Evolutionary conservation across 2,113 vertebrate species (phyloP).

Genomic region (Siniperca chuatsi): DNA sequence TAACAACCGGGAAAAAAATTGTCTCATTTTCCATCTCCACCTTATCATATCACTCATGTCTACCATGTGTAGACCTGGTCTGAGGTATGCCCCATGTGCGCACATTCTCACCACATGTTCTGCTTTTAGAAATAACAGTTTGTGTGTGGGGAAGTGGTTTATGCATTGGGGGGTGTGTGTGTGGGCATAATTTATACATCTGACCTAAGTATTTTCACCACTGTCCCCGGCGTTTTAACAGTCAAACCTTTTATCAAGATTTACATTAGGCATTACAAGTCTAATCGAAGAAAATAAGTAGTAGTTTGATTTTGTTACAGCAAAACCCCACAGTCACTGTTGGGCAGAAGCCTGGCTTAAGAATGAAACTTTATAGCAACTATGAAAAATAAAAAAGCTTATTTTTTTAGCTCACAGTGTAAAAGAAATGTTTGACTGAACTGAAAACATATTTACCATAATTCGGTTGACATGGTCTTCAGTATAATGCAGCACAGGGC

Average conservation of each 20-base stretch:
- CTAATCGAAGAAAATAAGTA: neutral
- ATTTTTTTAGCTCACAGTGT: neutral
- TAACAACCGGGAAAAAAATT: no score
- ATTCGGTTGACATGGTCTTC: no score
- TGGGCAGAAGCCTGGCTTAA: neutral
- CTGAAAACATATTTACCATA: neutral
- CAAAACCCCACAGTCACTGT: neutral
- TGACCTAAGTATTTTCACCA: neutral
- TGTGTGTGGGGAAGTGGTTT: neutral
- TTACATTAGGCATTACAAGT: neutral
- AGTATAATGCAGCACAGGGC: neutral
- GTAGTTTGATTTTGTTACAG: neutral
- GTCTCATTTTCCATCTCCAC: no score
- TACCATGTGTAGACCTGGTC: neutral
- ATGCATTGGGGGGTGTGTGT: neutral
- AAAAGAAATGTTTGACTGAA: neutral
- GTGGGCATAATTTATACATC: neutral
- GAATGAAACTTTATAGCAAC: no score
- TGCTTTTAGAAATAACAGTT: neutral
- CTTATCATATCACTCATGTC: neutral
- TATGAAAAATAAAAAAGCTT: neutral
- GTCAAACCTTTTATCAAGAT: neutral
- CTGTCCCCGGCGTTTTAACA: no score
- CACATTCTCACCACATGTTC: neutral
- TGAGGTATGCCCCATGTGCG: neutral